These are phyloP conservation scores for Pachyseris speciosa DNA, from an alignment of 64 coral and sea anemone genomes.

Conservation along the genomic window DNA sequence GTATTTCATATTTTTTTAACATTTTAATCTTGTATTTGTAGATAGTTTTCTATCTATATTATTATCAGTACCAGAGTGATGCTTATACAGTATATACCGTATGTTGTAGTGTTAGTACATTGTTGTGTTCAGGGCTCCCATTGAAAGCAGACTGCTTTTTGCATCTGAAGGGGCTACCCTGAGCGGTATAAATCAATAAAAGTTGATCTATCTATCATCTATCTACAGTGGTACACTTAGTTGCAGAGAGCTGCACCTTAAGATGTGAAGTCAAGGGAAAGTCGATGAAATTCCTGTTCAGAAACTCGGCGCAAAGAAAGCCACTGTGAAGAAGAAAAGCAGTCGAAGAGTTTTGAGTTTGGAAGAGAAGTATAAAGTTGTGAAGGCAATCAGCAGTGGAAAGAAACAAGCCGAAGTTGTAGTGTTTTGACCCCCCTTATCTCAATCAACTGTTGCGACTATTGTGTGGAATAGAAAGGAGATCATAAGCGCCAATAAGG, in stretches of 20 bases:
- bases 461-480: slow-evolving; percentile 1
- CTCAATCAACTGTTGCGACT: slow-evolving; percentile 49
- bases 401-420: slow-evolving; percentile 8
- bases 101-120: too few relatives aligned
- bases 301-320: slow-evolving; percentile 25
- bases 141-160: too few relatives aligned
- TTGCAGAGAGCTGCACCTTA: slow-evolving; percentile 12
- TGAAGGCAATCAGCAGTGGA: slow-evolving; percentile 20
- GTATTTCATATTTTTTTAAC: too few relatives aligned
- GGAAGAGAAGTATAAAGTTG: slow-evolving; percentile 28
- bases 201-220: too few relatives aligned
- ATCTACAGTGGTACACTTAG: neutral
- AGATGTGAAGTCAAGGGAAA: slow-evolving; percentile 29
- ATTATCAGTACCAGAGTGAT: too few relatives aligned
- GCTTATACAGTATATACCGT: too few relatives aligned
- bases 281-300: slow-evolving; percentile 21
- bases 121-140: too few relatives aligned
- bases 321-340: slow-evolving; percentile 2
- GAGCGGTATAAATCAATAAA: too few relatives aligned
- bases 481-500: slow-evolving; percentile 50
- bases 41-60: too few relatives aligned
- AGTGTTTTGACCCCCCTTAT: slow-evolving; percentile 60
- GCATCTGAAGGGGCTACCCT: too few relatives aligned
- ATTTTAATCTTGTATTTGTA: too few relatives aligned
- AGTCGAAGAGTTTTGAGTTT: neutral